These are phyloP conservation scores for Phragmatobia fuliginosa DNA, from an alignment of 2,888 invertebrate genomes.

Conservation along the genomic window DNA sequence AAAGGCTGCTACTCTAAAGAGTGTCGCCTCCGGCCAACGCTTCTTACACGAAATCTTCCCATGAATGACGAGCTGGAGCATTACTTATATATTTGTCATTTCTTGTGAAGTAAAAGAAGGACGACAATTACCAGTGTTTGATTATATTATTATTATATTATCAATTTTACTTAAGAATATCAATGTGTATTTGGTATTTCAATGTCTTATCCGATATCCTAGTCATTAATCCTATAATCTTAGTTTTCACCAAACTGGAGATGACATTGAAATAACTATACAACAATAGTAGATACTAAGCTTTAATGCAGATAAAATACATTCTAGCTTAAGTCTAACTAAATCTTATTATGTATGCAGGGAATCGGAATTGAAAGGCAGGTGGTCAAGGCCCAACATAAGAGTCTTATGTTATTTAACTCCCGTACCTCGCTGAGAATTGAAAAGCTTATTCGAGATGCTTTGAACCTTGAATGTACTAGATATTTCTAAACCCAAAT, in stretches of 20 bases:
- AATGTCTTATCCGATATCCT: neutral
- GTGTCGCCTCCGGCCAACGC: no score
- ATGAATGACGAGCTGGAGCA: no score
- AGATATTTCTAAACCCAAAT: conserved; percentile 12
- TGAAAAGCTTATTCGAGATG: conserved; percentile 56
- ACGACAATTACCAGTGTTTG: no score
- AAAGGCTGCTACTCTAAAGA: no score
- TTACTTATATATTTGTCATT: no score
- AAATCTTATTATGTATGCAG: conserved; percentile 56
- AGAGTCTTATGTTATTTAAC: conserved; percentile 63
- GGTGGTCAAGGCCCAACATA: conserved; percentile 59
- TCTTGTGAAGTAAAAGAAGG: no score
- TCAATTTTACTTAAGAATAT: neutral
- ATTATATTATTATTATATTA: no score
- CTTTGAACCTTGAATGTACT: conserved; percentile 41
- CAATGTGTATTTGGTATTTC: neutral
- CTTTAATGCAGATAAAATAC: conserved; percentile 15
- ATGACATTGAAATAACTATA: neutral
- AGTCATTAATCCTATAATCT: neutral
- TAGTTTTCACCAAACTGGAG: neutral
- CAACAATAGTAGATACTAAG: neutral
- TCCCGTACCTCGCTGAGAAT: conserved; percentile 44
- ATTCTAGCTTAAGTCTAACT: conserved; percentile 40
- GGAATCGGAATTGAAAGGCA: conserved; percentile 62
- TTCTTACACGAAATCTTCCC: no score